These are phyloP conservation scores for Lepidurus packardi DNA, from an alignment of 1,140 invertebrate genomes.

Conservation along the genomic window DNA sequence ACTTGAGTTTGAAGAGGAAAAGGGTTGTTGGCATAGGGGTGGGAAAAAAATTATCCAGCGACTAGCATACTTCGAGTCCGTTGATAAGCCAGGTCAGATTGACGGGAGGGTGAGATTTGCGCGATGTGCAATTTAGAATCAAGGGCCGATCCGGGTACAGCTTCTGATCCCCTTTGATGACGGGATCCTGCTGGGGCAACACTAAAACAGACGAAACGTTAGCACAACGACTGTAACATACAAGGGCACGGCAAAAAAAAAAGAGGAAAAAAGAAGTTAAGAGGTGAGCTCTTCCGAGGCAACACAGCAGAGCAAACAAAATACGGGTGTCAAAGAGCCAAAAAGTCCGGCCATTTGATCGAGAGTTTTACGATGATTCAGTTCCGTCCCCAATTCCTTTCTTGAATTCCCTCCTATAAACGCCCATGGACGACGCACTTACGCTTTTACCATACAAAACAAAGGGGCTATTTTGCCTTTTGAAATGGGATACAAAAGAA, in stretches of 20 bases:
- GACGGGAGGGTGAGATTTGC: constrained; percentile 20
- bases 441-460: neutral
- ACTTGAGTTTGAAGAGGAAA: neutral
- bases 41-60: neutral
- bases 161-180: constrained; percentile 18
- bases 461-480: neutral
- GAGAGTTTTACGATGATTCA: neutral
- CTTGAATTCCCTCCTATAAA: neutral
- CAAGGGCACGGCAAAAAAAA: neutral
- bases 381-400: neutral
- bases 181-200: constrained; percentile 1
- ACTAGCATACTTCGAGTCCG: neutral
- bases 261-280: neutral
- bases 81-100: constrained; percentile 11
- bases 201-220: constrained; percentile 3
- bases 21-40: neutral
- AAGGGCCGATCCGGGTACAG: constrained; percentile 7
- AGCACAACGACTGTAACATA: neutral
- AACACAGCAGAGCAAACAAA: neutral
- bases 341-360: neutral
- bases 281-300: neutral
- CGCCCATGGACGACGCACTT: neutral
- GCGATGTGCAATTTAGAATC: constrained; percentile 19
- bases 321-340: neutral
- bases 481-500: neutral